Conservation (phyloP, 2,113 vertebrate genomes). For the Pluvialis apricaria region DNA sequence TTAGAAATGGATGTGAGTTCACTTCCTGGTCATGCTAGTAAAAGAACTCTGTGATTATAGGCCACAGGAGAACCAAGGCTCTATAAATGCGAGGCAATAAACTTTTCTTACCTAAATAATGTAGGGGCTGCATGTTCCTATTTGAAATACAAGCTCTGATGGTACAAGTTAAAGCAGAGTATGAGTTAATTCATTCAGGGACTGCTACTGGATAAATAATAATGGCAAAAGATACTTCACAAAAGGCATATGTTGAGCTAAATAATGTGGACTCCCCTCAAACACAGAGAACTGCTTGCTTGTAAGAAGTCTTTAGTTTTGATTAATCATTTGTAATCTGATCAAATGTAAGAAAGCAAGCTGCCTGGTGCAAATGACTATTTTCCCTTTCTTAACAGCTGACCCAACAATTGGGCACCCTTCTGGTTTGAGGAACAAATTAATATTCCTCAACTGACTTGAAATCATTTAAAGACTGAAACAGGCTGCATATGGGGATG, state of each 20-base stretch:
- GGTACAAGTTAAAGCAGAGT: not conserved
- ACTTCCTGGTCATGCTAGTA: not conserved
- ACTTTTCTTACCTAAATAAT: not conserved
- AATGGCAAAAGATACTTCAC: not conserved
- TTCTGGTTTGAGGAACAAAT: not conserved
- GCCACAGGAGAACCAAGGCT: not conserved
- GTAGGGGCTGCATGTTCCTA: not conserved
- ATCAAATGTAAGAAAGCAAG: conserved; percentile 27
- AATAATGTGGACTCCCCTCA: not conserved
- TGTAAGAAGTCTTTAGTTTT: not conserved
- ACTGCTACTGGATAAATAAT: not conserved
- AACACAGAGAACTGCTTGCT: not conserved
- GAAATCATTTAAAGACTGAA: not conserved
- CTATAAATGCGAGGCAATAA: not conserved
- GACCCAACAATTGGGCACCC: not conserved
- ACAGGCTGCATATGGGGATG: not conserved
- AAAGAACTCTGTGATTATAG: not conserved
- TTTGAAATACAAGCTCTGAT: not conserved
- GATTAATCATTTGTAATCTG: conserved; percentile 5
- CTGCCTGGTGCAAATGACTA: not conserved
- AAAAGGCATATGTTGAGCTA: not conserved
- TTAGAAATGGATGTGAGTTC: not conserved
- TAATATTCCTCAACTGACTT: not conserved
- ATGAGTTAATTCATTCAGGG: not conserved
- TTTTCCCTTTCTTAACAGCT: not conserved